These are phyloP conservation scores for Lophura nycthemera DNA, from an alignment of 2,113 vertebrate genomes.

Conservation along the genomic window DNA sequence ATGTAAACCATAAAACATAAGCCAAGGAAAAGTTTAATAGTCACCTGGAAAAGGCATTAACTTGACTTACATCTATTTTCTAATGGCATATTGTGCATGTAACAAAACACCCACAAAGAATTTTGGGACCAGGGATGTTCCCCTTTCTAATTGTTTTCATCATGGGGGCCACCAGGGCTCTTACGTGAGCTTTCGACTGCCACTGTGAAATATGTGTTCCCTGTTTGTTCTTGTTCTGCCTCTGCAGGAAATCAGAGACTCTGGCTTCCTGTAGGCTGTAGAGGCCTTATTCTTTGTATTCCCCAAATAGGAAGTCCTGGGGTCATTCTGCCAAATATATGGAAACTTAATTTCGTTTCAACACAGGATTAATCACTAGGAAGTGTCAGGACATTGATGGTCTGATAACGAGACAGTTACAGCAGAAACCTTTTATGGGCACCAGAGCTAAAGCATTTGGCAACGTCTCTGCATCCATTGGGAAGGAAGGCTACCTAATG, in stretches of 20 bases:
- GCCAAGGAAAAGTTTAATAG: slow-evolving; percentile 23
- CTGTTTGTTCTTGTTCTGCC: slow-evolving; percentile 66
- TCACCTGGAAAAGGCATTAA: slow-evolving; percentile 46
- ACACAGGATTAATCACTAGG: slow-evolving; percentile 57
- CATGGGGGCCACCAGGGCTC: not conserved
- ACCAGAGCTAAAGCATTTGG: slow-evolving; percentile 40
- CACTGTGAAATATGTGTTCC: slow-evolving; percentile 38
- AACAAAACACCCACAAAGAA: slow-evolving; percentile 35
- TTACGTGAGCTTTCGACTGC: slow-evolving; percentile 51
- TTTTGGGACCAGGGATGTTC: slow-evolving; percentile 46
- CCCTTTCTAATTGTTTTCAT: slow-evolving; percentile 53
- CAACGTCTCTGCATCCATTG: not conserved
- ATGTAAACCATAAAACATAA: slow-evolving; percentile 9
- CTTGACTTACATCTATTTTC: not conserved
- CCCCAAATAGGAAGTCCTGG: slow-evolving; percentile 71
- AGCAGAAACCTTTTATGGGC: slow-evolving; percentile 67
- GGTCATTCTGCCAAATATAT: slow-evolving; percentile 47
- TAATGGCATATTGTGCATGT: slow-evolving; percentile 21
- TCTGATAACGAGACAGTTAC: slow-evolving; percentile 51
- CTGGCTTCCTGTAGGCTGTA: slow-evolving; percentile 70
- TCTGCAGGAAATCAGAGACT: slow-evolving; percentile 74
- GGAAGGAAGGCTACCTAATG: slow-evolving; percentile 67
- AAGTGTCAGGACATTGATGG: slow-evolving; percentile 55
- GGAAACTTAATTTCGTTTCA: slow-evolving; percentile 64
- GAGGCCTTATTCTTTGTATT: slow-evolving; percentile 65